Conservation (phyloP, 2,113 vertebrate species). For the Sorex araneus region DNA sequence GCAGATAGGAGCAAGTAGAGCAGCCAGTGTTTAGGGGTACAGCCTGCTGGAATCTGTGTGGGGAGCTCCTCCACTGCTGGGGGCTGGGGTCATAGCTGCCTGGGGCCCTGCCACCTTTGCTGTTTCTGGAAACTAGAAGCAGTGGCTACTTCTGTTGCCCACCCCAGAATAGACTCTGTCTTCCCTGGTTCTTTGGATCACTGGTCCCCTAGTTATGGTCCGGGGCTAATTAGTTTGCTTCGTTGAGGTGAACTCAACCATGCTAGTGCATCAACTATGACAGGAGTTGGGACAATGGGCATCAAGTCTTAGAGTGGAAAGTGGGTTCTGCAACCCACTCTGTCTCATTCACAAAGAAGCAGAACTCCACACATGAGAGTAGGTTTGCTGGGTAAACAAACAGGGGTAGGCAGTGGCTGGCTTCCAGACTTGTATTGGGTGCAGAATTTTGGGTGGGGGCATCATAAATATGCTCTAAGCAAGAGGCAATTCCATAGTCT, state of each 20-base stretch:
- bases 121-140: background rate
- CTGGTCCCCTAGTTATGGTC: background rate
- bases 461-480: background rate
- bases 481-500: background rate
- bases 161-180: background rate
- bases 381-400: background rate
- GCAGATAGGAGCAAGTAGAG: conserved; percentile 9
- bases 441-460: background rate
- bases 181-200: background rate
- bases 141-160: background rate
- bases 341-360: background rate
- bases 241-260: background rate
- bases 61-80: background rate
- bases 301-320: background rate
- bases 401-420: background rate
- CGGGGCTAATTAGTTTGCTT: background rate
- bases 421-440: background rate
- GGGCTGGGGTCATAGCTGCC: background rate
- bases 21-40: background rate
- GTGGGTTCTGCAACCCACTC: background rate
- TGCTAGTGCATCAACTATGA: background rate
- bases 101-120: accelerated
- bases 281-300: background rate
- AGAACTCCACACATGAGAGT: too few relatives aligned
- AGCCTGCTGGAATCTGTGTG: background rate